These are phyloP conservation scores for Origma solitaria DNA, from an alignment of 2,113 vertebrate genomes.

Conservation along the genomic window DNA sequence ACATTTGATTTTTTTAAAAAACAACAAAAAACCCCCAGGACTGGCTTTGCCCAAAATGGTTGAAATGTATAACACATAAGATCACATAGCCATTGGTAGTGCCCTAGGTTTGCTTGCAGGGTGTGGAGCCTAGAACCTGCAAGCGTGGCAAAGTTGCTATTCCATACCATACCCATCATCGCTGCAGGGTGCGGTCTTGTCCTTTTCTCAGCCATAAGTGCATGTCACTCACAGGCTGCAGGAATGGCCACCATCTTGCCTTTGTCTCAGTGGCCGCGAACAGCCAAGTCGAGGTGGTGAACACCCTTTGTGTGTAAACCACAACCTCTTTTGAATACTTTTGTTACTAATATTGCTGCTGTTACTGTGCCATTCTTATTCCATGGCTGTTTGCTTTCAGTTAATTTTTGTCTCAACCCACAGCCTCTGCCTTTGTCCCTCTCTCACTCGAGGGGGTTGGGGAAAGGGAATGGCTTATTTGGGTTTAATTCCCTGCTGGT, in stretches of 20 bases:
- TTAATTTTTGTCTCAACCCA: not conserved
- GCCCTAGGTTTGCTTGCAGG: not conserved
- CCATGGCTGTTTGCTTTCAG: not conserved
- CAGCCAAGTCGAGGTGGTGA: not conserved
- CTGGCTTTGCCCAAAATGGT: not conserved
- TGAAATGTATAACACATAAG: not conserved
- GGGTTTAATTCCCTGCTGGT: not conserved
- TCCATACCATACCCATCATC: not conserved
- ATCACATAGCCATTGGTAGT: not conserved
- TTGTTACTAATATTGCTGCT: not conserved
- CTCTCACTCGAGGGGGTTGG: no score
- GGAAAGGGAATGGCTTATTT: no score
- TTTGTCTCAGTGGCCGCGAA: not conserved
- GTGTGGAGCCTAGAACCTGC: not conserved
- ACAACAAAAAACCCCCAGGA: accelerated
- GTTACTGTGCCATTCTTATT: not conserved
- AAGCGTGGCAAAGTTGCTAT: not conserved
- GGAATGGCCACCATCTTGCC: not conserved
- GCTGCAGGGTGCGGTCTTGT: no score
- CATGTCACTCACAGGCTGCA: not conserved
- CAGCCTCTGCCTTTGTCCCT: not conserved
- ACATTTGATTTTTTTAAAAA: accelerated
- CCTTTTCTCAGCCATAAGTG: not conserved
- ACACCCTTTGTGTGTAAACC: not conserved
- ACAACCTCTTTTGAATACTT: not conserved